Evolutionary conservation across 2,113 vertebrate genomes (phyloP).

Genomic region (Strix uralensis): DNA sequence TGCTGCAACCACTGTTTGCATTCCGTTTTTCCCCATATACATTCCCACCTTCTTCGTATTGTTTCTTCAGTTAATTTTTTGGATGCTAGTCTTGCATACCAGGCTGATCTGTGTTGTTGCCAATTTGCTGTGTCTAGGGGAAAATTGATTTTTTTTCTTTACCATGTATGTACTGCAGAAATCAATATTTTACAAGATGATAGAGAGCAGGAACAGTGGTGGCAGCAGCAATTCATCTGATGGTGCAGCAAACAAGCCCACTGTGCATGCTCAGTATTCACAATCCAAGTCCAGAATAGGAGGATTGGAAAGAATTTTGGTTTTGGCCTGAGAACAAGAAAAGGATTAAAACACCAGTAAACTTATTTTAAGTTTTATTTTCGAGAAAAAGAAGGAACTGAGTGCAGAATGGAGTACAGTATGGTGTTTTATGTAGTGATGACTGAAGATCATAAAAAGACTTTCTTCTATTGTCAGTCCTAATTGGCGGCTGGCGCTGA

Average conservation of each 20-base stretch:
- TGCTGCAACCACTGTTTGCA: not conserved
- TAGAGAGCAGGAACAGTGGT: not conserved
- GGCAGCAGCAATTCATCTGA: slow-evolving; percentile 1
- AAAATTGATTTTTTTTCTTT: not conserved
- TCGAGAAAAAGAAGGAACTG: not conserved
- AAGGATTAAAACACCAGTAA: slow-evolving; percentile 42
- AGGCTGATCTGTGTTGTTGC: not conserved
- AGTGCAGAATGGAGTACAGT: not conserved
- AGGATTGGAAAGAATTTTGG: slow-evolving; percentile 33
- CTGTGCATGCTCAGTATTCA: not conserved
- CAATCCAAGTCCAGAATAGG: not conserved
- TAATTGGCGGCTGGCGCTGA: slow-evolving; percentile 36
- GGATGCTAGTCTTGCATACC: not conserved
- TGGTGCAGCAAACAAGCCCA: not conserved
- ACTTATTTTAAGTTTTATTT: not conserved
- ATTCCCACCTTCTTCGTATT: not conserved
- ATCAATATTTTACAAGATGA: slow-evolving; percentile 21
- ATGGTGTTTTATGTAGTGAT: slow-evolving; percentile 46
- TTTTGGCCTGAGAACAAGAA: slow-evolving; percentile 44
- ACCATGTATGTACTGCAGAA: not conserved
- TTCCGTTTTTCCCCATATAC: not conserved
- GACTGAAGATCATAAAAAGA: slow-evolving; percentile 44
- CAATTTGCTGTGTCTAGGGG: not conserved
- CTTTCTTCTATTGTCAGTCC: slow-evolving; percentile 47
- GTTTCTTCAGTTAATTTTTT: not conserved